Percentiles rank a stretch among this genome's conserved stretches.
Conservation (phyloP, 2,797 vertebrate genomes). For the Chaetodon trifasciatus region DNA sequence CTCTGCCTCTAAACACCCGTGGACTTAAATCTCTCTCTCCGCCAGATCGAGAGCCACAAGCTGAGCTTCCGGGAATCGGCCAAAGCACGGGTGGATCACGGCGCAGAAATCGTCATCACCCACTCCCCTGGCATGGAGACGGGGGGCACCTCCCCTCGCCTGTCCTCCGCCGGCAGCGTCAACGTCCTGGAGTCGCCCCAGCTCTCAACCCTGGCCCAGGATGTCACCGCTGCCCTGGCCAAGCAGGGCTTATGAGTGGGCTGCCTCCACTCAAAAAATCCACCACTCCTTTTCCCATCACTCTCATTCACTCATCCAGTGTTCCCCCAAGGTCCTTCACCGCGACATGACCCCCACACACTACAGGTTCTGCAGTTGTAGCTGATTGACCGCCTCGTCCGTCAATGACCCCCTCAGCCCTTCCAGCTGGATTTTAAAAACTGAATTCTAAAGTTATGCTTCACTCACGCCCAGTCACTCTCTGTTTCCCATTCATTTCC, state of each 20-base stretch:
- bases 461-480: conserved; percentile 4
- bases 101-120: conserved; percentile 92
- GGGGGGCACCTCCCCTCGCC: conserved; percentile 90
- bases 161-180: conserved; percentile 94
- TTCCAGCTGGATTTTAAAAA: conserved; percentile 68
- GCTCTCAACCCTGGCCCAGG: conserved; percentile 95
- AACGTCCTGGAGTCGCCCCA: conserved; percentile 94
- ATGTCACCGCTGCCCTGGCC: conserved; percentile 95
- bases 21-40: background rate
- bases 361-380: conserved; percentile 48
- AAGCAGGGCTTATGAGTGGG: conserved; percentile 96
- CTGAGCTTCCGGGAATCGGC: conserved; percentile 93
- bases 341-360: conserved; percentile 27
- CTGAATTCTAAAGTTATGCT: conserved; percentile 46
- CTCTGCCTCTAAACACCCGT: background rate
- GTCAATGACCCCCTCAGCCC: conserved; percentile 22
- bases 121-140: conserved; percentile 89
- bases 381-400: conserved; percentile 41
- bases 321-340: conserved; percentile 35
- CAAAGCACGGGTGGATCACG: conserved; percentile 95
- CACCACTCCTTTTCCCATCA: conserved; percentile 28
- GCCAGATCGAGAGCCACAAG: conserved; percentile 97
- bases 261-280: conserved; percentile 3
- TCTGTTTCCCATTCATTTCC: conserved; percentile 20
- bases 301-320: conserved; percentile 45